These are phyloP conservation scores for Tinamus guttatus DNA, from an alignment of 2,113 vertebrate species.

Conservation along the genomic window DNA sequence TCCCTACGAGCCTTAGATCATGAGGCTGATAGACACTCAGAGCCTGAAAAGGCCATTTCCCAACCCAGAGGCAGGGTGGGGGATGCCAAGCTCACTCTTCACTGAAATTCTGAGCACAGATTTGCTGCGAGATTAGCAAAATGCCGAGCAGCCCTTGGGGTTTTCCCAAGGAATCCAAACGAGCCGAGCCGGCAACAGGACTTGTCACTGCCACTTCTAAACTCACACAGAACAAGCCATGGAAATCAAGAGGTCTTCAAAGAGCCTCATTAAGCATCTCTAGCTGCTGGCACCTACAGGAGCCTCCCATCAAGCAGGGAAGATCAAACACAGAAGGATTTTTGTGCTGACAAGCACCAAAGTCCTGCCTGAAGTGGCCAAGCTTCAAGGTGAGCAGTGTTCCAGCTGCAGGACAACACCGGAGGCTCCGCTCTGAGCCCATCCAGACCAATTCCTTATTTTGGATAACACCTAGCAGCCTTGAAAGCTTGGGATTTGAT, in stretches of 20 bases:
- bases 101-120: fast-evolving
- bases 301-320: background rate
- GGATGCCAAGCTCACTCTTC: fast-evolving
- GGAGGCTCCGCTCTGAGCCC: background rate
- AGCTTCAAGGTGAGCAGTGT: background rate
- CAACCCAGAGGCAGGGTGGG: background rate
- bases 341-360: background rate
- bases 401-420: background rate
- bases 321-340: background rate
- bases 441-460: background rate
- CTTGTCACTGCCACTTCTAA: fast-evolving
- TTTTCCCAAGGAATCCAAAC: background rate
- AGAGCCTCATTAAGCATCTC: fast-evolving
- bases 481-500: no score
- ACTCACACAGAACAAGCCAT: background rate
- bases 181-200: no score
- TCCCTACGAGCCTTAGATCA: background rate
- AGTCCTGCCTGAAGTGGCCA: background rate
- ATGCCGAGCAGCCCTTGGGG: background rate
- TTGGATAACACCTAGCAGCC: background rate
- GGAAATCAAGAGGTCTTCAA: background rate
- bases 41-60: background rate
- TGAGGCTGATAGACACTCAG: background rate
- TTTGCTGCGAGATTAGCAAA: background rate
- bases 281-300: background rate